A percentile compares a stretch with the other conserved stretches of the same genome.
phyloP scores from a whole-genome alignment of 2,113 vertebrate genomes.

The Cacatua alba region DNA sequence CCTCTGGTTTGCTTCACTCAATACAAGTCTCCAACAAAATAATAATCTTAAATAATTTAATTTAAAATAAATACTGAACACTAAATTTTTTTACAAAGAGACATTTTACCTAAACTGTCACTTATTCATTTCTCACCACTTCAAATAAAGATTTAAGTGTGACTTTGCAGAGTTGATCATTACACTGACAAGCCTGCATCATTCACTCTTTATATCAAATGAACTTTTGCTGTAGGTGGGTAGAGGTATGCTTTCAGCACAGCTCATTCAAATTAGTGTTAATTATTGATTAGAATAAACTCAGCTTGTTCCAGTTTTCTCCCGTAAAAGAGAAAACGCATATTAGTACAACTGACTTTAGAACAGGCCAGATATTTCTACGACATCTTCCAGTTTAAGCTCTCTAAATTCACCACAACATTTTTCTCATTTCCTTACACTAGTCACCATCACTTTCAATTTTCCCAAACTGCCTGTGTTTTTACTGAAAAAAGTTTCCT shows the following conservation, averaged over 20 bases:
- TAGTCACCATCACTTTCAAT: neutral
- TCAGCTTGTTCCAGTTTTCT: neutral
- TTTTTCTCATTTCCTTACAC: neutral
- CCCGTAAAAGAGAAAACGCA: neutral
- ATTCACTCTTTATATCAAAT: neutral
- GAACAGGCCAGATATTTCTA: neutral
- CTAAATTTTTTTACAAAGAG: neutral
- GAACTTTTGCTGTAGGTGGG: neutral
- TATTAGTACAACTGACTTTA: neutral
- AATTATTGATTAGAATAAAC: constrained; percentile 32
- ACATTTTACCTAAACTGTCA: neutral
- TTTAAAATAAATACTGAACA: neutral
- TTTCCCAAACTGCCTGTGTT: neutral
- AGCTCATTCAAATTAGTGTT: neutral
- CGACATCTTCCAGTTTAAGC: neutral
- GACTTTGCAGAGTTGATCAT: neutral
- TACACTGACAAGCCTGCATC: neutral
- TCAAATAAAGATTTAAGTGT: neutral
- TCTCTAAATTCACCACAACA: neutral
- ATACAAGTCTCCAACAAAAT: neutral
- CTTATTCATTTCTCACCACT: neutral
- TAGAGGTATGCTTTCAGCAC: neutral
- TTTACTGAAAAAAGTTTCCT: neutral
- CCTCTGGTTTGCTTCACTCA: neutral
- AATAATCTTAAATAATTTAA: neutral